These are phyloP conservation scores for Enteromius treurensis DNA, from an alignment of 2,797 vertebrate species.

Conservation along the genomic window DNA sequence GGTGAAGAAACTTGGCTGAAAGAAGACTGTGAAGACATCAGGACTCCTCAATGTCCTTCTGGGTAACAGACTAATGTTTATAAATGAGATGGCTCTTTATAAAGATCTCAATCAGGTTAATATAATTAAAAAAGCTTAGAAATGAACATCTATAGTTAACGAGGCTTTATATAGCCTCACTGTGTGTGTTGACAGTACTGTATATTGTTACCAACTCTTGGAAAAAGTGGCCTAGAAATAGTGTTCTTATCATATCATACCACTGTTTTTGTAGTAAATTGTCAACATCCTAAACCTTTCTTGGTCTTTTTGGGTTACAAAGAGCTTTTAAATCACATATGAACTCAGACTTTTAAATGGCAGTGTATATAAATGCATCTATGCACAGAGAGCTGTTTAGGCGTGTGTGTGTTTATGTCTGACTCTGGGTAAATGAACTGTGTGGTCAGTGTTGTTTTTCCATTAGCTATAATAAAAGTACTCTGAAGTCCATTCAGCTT, in stretches of 20 bases:
- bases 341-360: constrained; percentile 4
- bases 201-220: neutral
- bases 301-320: neutral
- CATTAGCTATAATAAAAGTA: constrained; percentile 5
- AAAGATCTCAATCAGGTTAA: neutral
- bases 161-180: neutral
- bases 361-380: neutral
- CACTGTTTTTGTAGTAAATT: neutral
- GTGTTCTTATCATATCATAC: neutral
- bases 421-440: constrained; percentile 29
- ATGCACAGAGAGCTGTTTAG: constrained; percentile 3
- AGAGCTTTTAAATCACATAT: neutral
- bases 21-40: constrained; percentile 74
- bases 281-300: neutral
- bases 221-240: neutral
- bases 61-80: constrained; percentile 78
- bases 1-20: constrained; percentile 83
- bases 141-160: neutral
- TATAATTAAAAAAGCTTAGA: neutral
- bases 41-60: constrained; percentile 82
- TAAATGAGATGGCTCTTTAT: constrained; percentile 3
- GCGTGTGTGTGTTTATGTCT: constrained; percentile 31
- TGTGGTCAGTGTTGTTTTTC: constrained; percentile 16
- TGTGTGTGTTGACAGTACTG: neutral
- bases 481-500: neutral